Percentiles rank a stretch among this genome's conserved stretches.
Conservation (phyloP, 2,113 vertebrate genomes). For the Nyctereutes procyonoides region DNA sequence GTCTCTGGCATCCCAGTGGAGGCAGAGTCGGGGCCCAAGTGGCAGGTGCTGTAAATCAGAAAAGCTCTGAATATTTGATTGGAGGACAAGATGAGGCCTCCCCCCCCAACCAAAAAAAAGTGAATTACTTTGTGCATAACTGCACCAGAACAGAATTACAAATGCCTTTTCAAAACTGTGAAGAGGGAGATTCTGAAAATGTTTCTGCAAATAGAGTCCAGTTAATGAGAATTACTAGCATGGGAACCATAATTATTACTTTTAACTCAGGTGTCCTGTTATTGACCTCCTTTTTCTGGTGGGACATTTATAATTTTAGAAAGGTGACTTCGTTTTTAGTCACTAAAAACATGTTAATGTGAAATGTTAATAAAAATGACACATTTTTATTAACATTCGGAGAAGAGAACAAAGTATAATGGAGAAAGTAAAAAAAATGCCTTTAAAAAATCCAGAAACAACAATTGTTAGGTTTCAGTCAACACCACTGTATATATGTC, state of each 20-base stretch:
- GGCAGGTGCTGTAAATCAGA: not conserved
- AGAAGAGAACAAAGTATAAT: not conserved
- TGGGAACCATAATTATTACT: slow-evolving; percentile 28
- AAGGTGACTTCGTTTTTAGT: slow-evolving; percentile 3
- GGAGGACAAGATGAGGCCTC: not conserved
- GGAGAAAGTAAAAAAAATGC: slow-evolving; percentile 29
- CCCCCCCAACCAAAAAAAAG: too few relatives aligned
- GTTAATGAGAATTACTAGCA: not conserved
- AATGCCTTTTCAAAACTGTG: not conserved
- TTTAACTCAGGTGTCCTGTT: not conserved
- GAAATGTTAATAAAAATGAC: not conserved
- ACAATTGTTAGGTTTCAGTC: not conserved
- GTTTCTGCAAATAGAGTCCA: not conserved
- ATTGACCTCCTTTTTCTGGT: not conserved
- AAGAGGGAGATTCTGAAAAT: not conserved
- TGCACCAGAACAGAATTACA: not conserved
- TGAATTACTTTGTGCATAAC: not conserved
- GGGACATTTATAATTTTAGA: slow-evolving; percentile 40
- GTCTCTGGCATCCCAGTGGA: not conserved
- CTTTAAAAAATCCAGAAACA: not conserved
- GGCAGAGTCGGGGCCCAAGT: not conserved
- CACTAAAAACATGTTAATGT: too few relatives aligned
- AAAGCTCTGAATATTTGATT: not conserved
- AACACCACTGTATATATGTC: not conserved
- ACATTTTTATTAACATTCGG: slow-evolving; percentile 23